Conservation (phyloP, 2,797 vertebrate species). For the Enteromius paludinosus region DNA sequence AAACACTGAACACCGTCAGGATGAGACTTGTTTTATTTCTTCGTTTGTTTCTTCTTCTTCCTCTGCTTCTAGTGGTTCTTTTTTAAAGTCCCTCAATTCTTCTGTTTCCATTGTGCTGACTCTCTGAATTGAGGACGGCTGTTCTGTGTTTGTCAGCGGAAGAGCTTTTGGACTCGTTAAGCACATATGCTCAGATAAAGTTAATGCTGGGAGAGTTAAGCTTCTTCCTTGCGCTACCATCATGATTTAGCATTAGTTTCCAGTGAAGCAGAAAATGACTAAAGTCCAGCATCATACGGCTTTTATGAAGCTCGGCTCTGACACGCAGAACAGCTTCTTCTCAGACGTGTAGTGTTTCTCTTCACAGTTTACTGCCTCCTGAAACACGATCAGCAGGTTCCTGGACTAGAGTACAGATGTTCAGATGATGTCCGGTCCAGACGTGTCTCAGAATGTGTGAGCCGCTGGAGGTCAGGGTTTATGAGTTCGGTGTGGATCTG, state of each 20-base stretch:
- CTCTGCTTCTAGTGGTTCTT: too few species aligned
- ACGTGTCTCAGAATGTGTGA: conserved; percentile 31
- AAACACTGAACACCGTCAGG: too few species aligned
- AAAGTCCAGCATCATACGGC: conserved; percentile 73
- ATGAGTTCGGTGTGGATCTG: conserved; percentile 70
- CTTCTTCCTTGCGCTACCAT: background rate
- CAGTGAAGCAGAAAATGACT: conserved; percentile 76
- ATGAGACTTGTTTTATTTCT: too few species aligned
- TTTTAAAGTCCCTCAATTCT: background rate
- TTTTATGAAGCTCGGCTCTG: conserved; percentile 74
- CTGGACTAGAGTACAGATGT: conserved; percentile 22
- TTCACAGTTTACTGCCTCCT: conserved; percentile 13
- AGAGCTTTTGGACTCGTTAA: conserved; percentile 22
- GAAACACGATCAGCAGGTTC: conserved; percentile 25
- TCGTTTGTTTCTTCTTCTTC: too few species aligned
- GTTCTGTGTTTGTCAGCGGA: too few species aligned
- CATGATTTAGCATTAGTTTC: conserved; percentile 71
- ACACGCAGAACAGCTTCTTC: conserved; percentile 1
- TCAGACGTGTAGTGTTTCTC: conserved; percentile 25
- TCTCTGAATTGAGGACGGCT: too few species aligned
- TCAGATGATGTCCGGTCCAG: background rate
- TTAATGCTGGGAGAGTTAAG: conserved; percentile 47
- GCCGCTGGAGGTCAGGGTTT: conserved; percentile 71
- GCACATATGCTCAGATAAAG: conserved; percentile 35
- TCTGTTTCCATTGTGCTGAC: background rate